A percentile compares a stretch with the other conserved stretches of the same genome.
Evolutionary conservation across 2,113 vertebrate species (phyloP).

Genomic region (Alosa alosa): DNA sequence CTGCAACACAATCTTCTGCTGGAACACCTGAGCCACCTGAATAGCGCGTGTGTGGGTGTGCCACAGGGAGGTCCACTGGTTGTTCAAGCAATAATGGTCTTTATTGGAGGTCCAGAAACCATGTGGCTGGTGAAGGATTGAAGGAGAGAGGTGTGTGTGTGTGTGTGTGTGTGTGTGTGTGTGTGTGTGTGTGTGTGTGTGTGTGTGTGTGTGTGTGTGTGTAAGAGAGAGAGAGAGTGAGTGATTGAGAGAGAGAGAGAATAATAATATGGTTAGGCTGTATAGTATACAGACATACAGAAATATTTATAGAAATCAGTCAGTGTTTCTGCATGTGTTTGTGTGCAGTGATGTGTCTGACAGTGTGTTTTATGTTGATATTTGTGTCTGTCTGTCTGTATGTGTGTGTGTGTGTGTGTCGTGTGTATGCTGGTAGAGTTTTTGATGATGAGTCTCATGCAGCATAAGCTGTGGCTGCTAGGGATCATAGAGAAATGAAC

Average conservation of each 20-base stretch:
- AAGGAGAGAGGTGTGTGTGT: background rate
- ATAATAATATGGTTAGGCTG: background rate
- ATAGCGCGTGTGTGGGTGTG: constrained; percentile 4
- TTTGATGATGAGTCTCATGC: too few relatives aligned
- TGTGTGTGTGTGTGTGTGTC: background rate
- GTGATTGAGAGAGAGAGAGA: background rate
- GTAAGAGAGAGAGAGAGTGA: too few relatives aligned
- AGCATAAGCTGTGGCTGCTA: too few relatives aligned
- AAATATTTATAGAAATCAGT: background rate
- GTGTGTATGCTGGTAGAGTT: too few relatives aligned
- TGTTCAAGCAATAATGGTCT: background rate
- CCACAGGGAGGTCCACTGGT: background rate
- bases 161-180: too few relatives aligned
- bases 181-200: too few relatives aligned
- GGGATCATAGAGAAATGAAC: too few relatives aligned
- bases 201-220: too few relatives aligned
- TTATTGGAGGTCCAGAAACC: constrained; percentile 6
- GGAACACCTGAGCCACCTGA: constrained; percentile 8
- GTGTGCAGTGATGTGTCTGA: background rate
- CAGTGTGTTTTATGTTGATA: background rate
- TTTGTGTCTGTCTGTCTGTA: background rate
- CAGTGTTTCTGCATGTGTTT: background rate
- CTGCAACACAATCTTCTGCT: background rate
- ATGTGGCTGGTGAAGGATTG: background rate
- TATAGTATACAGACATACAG: background rate